Evolutionary conservation across 2,888 invertebrate species (phyloP).

Genomic region (Synanthedon vespiformis): DNA sequence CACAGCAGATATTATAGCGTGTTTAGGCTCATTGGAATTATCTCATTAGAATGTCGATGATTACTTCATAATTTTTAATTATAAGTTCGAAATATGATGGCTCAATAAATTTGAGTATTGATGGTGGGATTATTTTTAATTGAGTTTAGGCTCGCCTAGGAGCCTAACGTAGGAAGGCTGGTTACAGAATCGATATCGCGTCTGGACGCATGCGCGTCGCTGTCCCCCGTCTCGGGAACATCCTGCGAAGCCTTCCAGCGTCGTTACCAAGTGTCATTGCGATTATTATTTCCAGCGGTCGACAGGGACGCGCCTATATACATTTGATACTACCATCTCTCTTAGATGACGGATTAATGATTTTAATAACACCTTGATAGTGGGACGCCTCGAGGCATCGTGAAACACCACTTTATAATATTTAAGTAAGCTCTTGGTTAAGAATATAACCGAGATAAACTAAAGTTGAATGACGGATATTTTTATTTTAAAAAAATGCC

Average conservation of each 20-base stretch:
- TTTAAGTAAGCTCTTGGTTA: neutral
- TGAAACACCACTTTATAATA: neutral
- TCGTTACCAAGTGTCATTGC: neutral
- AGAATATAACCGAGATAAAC: too few species aligned
- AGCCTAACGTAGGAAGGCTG: conserved; percentile 5
- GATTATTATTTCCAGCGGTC: neutral
- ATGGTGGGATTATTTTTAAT: conserved; percentile 10
- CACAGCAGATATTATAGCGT: too few species aligned
- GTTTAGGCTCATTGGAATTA: too few species aligned
- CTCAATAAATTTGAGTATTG: neutral
- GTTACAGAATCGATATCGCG: conserved; percentile 11
- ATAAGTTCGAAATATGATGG: too few species aligned
- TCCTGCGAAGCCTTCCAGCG: conserved; percentile 6
- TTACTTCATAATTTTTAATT: too few species aligned
- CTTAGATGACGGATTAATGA: neutral
- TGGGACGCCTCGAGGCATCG: neutral
- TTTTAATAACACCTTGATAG: neutral
- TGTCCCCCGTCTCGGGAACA: neutral
- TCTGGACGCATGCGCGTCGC: conserved; percentile 14
- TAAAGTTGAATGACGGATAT: too few species aligned
- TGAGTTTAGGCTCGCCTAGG: conserved; percentile 13
- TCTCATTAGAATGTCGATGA: too few species aligned
- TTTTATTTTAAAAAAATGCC: too few species aligned
- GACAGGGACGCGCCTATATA: neutral
- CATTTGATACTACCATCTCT: neutral